Conservation (phyloP, 2,888 invertebrate genomes). For the Orchestes rusci region DNA sequence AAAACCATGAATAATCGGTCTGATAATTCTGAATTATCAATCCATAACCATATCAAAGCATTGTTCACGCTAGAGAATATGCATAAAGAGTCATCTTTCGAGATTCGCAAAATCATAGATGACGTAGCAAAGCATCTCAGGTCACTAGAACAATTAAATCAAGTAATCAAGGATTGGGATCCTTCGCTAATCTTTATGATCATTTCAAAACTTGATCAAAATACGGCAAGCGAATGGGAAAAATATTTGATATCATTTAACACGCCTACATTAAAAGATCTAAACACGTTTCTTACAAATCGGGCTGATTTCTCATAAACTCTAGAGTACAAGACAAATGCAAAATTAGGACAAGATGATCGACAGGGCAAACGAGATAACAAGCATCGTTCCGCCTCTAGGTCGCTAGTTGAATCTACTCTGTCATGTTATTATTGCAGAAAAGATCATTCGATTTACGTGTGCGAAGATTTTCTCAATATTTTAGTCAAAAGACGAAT, state of each 20-base stretch:
- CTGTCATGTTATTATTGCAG: not conserved
- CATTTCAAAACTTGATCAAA: not conserved
- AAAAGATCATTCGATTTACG: not conserved
- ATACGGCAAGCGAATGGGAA: not conserved
- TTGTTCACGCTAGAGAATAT: not conserved
- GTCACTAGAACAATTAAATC: not conserved
- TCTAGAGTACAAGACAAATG: too few relatives aligned
- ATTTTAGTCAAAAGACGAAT: not conserved
- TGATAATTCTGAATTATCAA: not conserved
- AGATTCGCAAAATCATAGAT: not conserved
- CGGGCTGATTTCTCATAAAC: too few relatives aligned
- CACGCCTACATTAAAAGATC: not conserved
- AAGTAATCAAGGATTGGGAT: not conserved
- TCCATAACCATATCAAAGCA: not conserved
- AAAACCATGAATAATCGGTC: not conserved
- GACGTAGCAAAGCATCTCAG: not conserved
- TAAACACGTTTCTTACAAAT: not conserved
- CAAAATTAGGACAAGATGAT: too few relatives aligned
- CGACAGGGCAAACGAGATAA: too few relatives aligned
- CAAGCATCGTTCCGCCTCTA: too few relatives aligned
- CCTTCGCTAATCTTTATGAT: not conserved
- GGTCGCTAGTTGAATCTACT: too few relatives aligned
- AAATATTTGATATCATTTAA: not conserved
- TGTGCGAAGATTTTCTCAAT: not conserved
- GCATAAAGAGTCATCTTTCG: not conserved